These are phyloP conservation scores for Callimico goeldii DNA, from an alignment of 2,797 vertebrate genomes.

Conservation along the genomic window DNA sequence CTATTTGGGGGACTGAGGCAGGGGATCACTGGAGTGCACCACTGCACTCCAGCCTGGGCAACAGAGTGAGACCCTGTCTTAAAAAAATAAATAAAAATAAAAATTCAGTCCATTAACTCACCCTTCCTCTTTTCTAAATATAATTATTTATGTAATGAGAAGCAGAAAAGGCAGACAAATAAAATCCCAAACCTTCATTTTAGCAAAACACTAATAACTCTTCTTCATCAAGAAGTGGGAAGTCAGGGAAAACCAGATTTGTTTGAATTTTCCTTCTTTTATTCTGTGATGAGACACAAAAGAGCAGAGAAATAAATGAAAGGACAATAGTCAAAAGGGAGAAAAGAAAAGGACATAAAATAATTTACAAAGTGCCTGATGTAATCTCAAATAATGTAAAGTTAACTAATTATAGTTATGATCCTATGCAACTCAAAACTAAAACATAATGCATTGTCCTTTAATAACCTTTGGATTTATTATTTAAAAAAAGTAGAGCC, in stretches of 20 bases:
- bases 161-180: not conserved
- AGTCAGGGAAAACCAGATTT: not conserved
- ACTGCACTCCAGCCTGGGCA: not conserved
- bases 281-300: conserved; percentile 26
- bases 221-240: not conserved
- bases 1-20: not conserved
- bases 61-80: not conserved
- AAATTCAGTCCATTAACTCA: not conserved
- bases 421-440: conserved; percentile 45
- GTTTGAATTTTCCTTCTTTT: conserved; percentile 48
- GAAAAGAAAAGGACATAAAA: not conserved
- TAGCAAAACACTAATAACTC: conserved; percentile 40
- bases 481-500: conserved; percentile 59
- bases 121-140: not conserved
- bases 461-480: conserved; percentile 73
- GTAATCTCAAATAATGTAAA: conserved; percentile 30
- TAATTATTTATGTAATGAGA: not conserved
- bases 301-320: conserved; percentile 29
- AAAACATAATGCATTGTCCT: conserved; percentile 41
- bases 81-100: not conserved
- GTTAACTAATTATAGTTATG: conserved; percentile 33
- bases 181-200: conserved; percentile 49
- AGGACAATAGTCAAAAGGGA: conserved; percentile 7
- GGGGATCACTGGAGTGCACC: not conserved
- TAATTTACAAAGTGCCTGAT: conserved; percentile 52